Conservation (phyloP, 2,113 vertebrate genomes). For the Panthera tigris region DNA sequence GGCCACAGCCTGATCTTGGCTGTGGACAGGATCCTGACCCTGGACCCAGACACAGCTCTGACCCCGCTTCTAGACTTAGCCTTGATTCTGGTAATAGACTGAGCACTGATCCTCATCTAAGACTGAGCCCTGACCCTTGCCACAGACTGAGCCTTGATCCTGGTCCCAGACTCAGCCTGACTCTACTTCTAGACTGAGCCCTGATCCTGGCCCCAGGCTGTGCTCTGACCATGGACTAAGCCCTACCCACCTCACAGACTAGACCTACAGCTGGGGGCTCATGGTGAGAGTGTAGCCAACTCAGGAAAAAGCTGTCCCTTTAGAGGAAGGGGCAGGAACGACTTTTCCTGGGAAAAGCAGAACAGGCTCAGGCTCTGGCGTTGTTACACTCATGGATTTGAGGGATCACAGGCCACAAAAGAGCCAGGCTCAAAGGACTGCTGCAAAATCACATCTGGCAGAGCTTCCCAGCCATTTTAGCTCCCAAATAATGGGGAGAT, state of each 20-base stretch:
- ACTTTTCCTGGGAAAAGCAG: background rate
- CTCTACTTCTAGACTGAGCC: background rate
- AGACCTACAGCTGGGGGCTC: background rate
- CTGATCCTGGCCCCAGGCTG: background rate
- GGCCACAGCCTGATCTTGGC: background rate
- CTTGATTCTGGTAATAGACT: background rate
- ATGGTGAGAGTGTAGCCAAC: background rate
- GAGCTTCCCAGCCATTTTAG: constrained; percentile 38
- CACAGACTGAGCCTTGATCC: background rate
- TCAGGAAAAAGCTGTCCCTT: background rate
- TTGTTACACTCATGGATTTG: fast-evolving
- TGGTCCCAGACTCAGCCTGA: background rate
- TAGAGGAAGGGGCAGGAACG: background rate
- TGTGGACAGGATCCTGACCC: background rate
- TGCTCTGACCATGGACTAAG: background rate
- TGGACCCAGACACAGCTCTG: background rate
- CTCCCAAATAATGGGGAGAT: constrained; percentile 80
- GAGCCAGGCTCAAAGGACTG: background rate
- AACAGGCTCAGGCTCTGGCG: fast-evolving
- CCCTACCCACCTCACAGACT: background rate
- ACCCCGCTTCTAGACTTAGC: background rate
- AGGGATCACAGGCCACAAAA: constrained; percentile 1
- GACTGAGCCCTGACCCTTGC: background rate
- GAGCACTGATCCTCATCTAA: background rate
- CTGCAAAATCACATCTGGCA: background rate